Percentiles rank a stretch among this genome's conserved stretches.
These are phyloP conservation scores for Triplophysa dalaica DNA, from an alignment of 2,113 vertebrate genomes.

Conservation along the genomic window DNA sequence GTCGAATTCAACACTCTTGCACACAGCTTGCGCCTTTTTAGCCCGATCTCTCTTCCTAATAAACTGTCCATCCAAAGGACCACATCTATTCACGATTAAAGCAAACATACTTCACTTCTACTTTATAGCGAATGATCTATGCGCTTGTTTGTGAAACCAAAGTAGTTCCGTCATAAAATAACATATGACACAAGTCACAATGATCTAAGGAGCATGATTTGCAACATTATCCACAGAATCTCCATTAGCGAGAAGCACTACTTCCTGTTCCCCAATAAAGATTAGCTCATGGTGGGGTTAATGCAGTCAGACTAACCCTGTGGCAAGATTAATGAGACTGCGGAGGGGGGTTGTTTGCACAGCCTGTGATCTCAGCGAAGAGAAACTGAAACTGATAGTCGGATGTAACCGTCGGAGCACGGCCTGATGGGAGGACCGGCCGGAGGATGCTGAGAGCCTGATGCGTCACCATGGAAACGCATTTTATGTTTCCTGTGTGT, in stretches of 20 bases:
- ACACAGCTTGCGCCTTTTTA: not conserved
- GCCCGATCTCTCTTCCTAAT: not conserved
- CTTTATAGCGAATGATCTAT: conserved; percentile 26
- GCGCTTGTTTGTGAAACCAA: conserved; percentile 23
- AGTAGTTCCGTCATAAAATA: not conserved
- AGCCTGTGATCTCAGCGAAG: conserved; percentile 30
- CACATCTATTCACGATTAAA: conserved; percentile 1
- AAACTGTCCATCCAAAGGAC: not conserved
- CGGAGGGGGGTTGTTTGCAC: conserved; percentile 1
- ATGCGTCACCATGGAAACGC: conserved; percentile 2
- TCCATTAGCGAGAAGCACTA: conserved; percentile 41
- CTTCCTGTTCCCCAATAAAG: conserved; percentile 22
- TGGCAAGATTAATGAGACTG: conserved; percentile 29
- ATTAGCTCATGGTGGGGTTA: conserved; percentile 29
- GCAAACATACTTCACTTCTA: conserved; percentile 8
- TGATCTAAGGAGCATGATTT: conserved; percentile 19
- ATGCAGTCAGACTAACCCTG: conserved; percentile 10
- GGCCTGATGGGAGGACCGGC: conserved; percentile 15
- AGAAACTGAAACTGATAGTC: conserved; percentile 30
- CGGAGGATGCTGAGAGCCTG: not conserved
- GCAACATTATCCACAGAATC: conserved; percentile 46
- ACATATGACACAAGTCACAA: conserved; percentile 28
- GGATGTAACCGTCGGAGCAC: conserved; percentile 12
- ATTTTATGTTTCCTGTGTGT: too few species aligned
- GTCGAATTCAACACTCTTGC: not conserved